Conservation (phyloP, 2,113 vertebrate species). For the Ursus arctos region DNA sequence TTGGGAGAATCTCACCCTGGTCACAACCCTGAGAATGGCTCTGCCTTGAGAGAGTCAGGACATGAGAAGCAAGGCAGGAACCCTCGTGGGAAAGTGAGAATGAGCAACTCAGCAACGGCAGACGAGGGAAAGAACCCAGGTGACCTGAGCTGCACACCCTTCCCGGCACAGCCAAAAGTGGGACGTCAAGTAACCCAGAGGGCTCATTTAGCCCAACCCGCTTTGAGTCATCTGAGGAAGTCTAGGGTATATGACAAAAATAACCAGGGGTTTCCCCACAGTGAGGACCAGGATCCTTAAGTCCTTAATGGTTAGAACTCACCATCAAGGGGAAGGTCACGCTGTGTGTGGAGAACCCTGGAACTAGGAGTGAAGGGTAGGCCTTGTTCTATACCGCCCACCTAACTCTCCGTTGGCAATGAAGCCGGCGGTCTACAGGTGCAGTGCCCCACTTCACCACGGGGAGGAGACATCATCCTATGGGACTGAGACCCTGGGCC, state of each 20-base stretch:
- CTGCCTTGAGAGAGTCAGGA: background rate
- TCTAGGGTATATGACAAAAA: background rate
- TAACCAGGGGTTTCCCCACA: background rate
- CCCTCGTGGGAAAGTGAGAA: background rate
- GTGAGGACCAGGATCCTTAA: background rate
- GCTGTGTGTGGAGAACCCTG: no score
- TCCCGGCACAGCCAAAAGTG: background rate
- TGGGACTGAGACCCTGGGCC: background rate
- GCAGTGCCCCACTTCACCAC: background rate
- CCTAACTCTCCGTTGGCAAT: background rate
- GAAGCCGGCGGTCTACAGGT: fast-evolving
- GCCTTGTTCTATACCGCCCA: background rate
- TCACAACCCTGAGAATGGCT: background rate
- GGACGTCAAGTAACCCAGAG: background rate
- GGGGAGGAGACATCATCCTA: conserved; percentile 32
- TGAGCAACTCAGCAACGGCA: background rate
- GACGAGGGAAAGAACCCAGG: background rate
- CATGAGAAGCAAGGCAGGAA: background rate
- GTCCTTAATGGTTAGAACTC: background rate
- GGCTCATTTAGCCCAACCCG: background rate
- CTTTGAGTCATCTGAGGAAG: background rate
- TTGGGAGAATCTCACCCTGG: background rate
- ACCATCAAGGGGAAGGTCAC: background rate
- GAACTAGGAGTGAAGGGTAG: background rate
- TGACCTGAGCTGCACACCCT: no score